Base-by-base conservation (phyloP, 2,888 invertebrate genomes). In the Bimastos eiseni region DNA sequence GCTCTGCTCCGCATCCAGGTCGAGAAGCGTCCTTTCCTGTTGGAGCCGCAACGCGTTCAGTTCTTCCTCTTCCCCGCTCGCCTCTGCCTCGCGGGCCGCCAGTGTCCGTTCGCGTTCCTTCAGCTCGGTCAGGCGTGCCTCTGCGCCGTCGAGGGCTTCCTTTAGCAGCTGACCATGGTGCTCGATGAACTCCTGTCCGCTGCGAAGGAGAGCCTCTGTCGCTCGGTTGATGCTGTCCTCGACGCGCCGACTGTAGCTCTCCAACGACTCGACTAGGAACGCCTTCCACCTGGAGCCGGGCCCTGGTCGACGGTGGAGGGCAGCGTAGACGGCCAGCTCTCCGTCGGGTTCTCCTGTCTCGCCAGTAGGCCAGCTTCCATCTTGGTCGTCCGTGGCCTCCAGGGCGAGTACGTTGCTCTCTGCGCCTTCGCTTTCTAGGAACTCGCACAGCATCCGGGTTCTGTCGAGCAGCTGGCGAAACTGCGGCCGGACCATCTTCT, bases 271-370 rank as follows among this genome's bases (percentile, higher is more conserved):
- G 17, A 34, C 34, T 6, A 92, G 44, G 36, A 91, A 90, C 83
- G 89, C 55, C 8, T 30, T 89, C 91, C 92, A 92, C 86, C 88
- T 89, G 38, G 90, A 91, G 21, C 91, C 90, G 6, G 91, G 17
- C 36, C 88, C 91, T n/a, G 49, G 90, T 24, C 92, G 92, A 21
- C 21, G 89, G 21, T 91, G 86, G n/a, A 92, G 70, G 38, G 91
- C 92, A 15, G 34, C 30, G 55, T 92, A 92, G 49, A 92, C 92
- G 49, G 70, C 34, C 34, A 92, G 91, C n/a, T 91, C 92, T 6
- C 92, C 92, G 83, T 92, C 92, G 24, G 92, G 89, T 24, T 92
- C 92, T 34, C 92, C 92, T 6, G 92, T 92, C 83, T 92, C 91
- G 0, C 92, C 92, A 6, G 92, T 92, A 1, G 92, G 92, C 92